Evolutionary conservation across 2,888 invertebrate genomes (phyloP).

Genomic region (Sacculina carcini): DNA sequence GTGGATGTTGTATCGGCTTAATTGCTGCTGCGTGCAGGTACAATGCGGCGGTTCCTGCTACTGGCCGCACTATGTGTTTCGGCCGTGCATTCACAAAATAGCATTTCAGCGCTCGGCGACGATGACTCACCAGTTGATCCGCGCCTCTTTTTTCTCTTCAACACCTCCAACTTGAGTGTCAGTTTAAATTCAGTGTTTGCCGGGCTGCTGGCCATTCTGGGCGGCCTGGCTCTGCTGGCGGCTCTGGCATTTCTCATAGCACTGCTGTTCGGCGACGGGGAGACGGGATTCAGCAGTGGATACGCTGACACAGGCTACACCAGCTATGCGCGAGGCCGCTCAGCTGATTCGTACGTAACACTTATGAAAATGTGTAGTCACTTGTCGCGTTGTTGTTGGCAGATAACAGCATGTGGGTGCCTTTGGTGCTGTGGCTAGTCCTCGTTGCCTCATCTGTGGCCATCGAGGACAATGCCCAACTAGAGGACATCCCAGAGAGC

Average conservation of each 20-base stretch:
- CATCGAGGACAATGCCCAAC: not conserved
- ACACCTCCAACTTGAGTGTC: not conserved
- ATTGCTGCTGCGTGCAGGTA: too few relatives aligned
- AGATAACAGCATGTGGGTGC: slow-evolving; percentile 2
- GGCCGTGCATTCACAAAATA: not conserved
- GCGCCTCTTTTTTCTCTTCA: not conserved
- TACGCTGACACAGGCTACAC: not conserved
- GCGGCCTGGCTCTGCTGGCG: not conserved
- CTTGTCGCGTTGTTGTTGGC: not conserved
- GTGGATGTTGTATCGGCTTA: too few relatives aligned
- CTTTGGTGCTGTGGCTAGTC: not conserved
- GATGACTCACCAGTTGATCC: not conserved
- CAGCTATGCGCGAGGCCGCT: not conserved
- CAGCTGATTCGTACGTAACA: not conserved
- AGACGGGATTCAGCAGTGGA: not conserved
- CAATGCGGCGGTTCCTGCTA: too few relatives aligned
- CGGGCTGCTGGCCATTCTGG: not conserved
- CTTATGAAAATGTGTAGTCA: not conserved
- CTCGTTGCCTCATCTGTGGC: not conserved
- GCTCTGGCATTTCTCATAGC: not conserved
- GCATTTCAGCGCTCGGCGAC: not conserved
- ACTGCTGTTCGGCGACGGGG: not conserved
- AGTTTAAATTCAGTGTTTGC: not conserved
- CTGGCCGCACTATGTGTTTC: not conserved
- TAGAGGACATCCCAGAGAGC: too few relatives aligned